Evolutionary conservation across 2,888 invertebrate species (phyloP), one percentile per base, ranked within the genome.

Genomic region (Drosophila pegasa): DNA sequence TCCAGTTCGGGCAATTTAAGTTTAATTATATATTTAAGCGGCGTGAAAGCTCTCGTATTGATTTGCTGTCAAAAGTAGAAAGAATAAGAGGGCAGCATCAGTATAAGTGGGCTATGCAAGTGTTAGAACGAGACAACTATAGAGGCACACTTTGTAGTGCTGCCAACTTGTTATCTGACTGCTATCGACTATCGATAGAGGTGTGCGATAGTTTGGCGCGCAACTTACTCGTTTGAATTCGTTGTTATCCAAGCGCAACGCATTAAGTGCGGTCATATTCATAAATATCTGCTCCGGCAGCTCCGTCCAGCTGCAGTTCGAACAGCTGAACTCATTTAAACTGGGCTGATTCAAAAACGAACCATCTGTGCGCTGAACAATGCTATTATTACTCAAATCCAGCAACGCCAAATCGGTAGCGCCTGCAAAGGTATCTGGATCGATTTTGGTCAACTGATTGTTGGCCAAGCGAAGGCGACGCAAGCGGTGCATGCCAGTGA

Each of bases 361-460:
- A 1, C 85, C 81, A 33, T 88, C 88, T 25, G 74, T 70, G 4
- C 89, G 87, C 37, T 93, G 75, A 2, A 43, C 37, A 35, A 93
- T 90, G 31, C 90, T 87, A 65, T 92, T 93, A 55, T 92, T 90
- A 68, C 90, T 92, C 51, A 93, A 73, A 81, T 92, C 91, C 27
- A 93, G 66, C 29, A 76, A 66, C 48, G 75, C 80, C 43, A 93
- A 74, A 40, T 91, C 88, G 31, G 54, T 71, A 50, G 91, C 90
- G 16, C 87, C 86, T 2, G 56, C 68, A 79, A 93, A 93, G 12
- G 89, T 87, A 56, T 92, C 88, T 2, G 91, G 87, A 43, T 91
- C 80, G 40, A 93, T 87, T 48, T 83, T 73, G 14, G 80, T 85
- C 40, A 93, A 63, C 16, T 80, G 84, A 78, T 93, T 93, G 54